Conservation (phyloP, 2,113 vertebrate genomes). For the Callaeas wilsoni region DNA sequence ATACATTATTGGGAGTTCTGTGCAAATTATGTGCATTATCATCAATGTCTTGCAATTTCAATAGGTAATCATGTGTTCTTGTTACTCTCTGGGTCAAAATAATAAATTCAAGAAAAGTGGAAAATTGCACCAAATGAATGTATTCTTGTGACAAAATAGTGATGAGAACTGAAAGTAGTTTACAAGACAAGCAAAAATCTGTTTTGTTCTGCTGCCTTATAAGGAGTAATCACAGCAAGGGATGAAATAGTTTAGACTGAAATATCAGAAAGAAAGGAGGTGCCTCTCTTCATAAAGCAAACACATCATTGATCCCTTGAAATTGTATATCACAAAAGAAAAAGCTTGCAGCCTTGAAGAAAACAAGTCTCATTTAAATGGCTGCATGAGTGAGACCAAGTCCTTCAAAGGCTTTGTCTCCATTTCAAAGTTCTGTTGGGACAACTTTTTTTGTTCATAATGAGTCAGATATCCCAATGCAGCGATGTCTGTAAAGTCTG, state of each 20-base stretch:
- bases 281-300: neutral
- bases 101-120: neutral
- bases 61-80: neutral
- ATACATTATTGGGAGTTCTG: neutral
- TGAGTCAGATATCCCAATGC: neutral
- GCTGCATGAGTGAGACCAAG: neutral
- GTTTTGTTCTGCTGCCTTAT: neutral
- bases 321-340: neutral
- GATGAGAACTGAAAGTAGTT: neutral
- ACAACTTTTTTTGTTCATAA: neutral
- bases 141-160: neutral
- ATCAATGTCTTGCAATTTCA: neutral
- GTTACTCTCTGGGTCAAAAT: neutral
- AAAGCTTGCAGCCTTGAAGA: slow-evolving; percentile 8
- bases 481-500: neutral
- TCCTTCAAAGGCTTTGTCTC: neutral
- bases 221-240: neutral
- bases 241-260: neutral
- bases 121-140: neutral
- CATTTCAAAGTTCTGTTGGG: neutral
- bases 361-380: neutral
- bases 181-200: slow-evolving; percentile 12
- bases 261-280: slow-evolving; percentile 1
- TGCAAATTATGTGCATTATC: neutral
- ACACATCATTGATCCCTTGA: neutral